Conservation (phyloP, 2,888 invertebrate species). For the Coelopa pilipes region DNA sequence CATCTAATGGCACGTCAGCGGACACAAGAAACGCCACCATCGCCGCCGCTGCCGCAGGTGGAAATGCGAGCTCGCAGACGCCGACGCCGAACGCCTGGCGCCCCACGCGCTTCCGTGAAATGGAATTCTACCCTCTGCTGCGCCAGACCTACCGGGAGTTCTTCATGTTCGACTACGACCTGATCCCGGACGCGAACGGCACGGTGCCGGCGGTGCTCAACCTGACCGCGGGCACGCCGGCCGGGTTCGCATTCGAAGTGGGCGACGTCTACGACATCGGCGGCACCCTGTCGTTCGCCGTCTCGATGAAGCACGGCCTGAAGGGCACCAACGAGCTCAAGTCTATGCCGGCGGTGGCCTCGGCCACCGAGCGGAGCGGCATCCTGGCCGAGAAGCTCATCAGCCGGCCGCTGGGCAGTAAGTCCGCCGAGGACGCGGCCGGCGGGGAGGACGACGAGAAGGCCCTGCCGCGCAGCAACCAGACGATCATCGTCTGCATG, state of each 20-base stretch:
- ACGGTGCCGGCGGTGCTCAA: conserved; percentile 76
- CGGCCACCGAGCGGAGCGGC: conserved; percentile 52
- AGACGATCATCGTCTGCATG: conserved; percentile 73
- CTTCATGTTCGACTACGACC: conserved; percentile 80
- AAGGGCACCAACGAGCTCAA: conserved; percentile 52
- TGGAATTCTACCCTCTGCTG: conserved; percentile 65
- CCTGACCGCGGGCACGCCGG: conserved; percentile 73
- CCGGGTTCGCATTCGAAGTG: conserved; percentile 76
- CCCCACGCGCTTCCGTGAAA: conserved; percentile 53
- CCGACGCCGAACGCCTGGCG: conserved; percentile 47
- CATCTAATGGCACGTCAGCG: background rate
- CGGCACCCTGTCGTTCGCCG: conserved; percentile 79
- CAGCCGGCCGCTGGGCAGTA: conserved; percentile 47
- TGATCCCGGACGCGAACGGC: conserved; percentile 73
- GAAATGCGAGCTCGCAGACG: conserved; percentile 10
- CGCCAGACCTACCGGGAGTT: conserved; percentile 78
- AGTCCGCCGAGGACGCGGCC: conserved; percentile 48
- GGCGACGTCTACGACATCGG: conserved; percentile 81
- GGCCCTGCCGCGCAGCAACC: conserved; percentile 55
- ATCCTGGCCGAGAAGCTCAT: conserved; percentile 62
- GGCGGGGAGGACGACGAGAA: conserved; percentile 38
- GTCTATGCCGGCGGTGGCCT: conserved; percentile 44
- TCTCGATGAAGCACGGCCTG: conserved; percentile 74
- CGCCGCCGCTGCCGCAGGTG: too few relatives aligned
- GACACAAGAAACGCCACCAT: conserved; percentile 12